These are phyloP conservation scores for Ridgeia piscesae DNA, from an alignment of 1,140 invertebrate genomes.

Conservation along the genomic window DNA sequence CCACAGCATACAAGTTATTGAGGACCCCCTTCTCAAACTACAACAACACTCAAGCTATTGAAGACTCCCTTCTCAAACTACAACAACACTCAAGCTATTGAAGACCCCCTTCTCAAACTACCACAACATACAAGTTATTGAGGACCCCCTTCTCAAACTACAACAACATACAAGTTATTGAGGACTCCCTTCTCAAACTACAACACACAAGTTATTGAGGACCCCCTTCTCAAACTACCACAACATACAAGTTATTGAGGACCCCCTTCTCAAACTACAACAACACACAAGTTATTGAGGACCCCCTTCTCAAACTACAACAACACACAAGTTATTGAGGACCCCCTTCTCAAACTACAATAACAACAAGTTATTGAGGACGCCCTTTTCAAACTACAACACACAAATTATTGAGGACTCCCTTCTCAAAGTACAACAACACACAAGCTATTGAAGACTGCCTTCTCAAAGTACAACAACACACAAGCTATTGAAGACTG, in stretches of 20 bases:
- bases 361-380: background rate
- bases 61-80: too few relatives aligned
- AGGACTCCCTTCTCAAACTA: too few relatives aligned
- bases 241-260: background rate
- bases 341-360: constrained; percentile 23
- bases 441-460: background rate
- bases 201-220: too few relatives aligned
- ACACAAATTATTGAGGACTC: background rate
- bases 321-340: constrained; percentile 9
- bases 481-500: background rate
- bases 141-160: too few relatives aligned
- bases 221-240: background rate
- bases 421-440: background rate
- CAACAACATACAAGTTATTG: too few relatives aligned
- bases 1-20: too few relatives aligned
- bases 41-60: too few relatives aligned
- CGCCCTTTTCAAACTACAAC: background rate
- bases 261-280: background rate
- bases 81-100: too few relatives aligned
- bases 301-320: constrained; percentile 17
- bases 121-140: too few relatives aligned
- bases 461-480: constrained; percentile 19
- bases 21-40: too few relatives aligned
- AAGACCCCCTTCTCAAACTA: too few relatives aligned
- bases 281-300: background rate